Evolutionary conservation across 2,888 invertebrate genomes (phyloP).

Genomic region (Epistrophe grossulariae): DNA sequence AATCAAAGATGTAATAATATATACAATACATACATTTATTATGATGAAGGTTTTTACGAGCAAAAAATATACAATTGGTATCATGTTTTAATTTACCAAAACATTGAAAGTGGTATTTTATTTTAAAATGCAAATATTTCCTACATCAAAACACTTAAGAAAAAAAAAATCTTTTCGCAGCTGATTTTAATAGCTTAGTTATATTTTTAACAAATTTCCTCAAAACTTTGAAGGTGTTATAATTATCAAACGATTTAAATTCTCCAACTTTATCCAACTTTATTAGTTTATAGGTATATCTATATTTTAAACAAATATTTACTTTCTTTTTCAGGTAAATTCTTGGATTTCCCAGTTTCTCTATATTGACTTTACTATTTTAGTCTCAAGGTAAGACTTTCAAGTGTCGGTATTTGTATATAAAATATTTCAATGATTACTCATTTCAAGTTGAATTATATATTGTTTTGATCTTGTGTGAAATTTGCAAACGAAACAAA

Average conservation of each 20-base stretch:
- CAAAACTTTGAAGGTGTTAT: background rate
- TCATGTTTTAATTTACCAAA: too few species aligned
- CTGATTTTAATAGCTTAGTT: background rate
- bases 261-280: background rate
- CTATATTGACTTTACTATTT: constrained; percentile 20
- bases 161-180: too few species aligned
- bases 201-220: background rate
- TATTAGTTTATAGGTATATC: constrained; percentile 19
- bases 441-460: background rate
- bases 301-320: constrained; percentile 33
- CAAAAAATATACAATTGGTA: too few species aligned
- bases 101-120: too few species aligned
- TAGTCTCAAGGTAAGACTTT: constrained; percentile 45
- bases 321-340: constrained; percentile 47
- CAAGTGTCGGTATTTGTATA: background rate
- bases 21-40: too few species aligned
- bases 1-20: too few species aligned
- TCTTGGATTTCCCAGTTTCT: constrained; percentile 4
- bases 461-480: background rate
- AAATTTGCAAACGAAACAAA: background rate
- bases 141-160: too few species aligned
- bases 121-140: too few species aligned
- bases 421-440: constrained; percentile 8
- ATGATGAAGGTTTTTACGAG: too few species aligned
- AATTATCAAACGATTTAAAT: background rate